phyloP scores from a whole-genome alignment of 2,113 vertebrate species.

The Megaceryle torquata region DNA sequence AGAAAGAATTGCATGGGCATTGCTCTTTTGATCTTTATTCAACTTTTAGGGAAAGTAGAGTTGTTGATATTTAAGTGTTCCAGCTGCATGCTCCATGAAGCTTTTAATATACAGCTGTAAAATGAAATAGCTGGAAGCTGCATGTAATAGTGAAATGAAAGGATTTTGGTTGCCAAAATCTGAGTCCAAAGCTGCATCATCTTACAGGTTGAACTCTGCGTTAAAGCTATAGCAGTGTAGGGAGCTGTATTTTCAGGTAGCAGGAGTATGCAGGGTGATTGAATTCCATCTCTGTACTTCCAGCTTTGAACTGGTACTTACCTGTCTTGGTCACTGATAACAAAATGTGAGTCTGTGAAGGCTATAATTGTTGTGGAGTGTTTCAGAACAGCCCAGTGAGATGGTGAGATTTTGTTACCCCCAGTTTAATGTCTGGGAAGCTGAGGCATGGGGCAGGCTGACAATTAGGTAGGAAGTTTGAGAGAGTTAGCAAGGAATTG shows the following conservation, averaged over 20 bases:
- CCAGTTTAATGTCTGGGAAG: not conserved
- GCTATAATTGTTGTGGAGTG: not conserved
- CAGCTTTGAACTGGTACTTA: not conserved
- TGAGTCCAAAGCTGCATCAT: not conserved
- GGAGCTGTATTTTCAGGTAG: not conserved
- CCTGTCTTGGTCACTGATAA: not conserved
- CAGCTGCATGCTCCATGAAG: not conserved
- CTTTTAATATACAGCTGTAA: not conserved
- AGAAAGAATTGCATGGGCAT: not conserved
- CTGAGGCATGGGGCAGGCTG: not conserved
- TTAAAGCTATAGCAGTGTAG: not conserved
- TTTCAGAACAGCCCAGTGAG: not conserved
- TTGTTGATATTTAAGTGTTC: not conserved
- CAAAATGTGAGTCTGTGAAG: not conserved
- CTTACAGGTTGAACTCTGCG: not conserved
- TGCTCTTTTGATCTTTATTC: not conserved
- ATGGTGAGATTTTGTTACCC: not conserved
- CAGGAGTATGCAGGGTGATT: not conserved
- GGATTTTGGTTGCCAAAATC: not conserved
- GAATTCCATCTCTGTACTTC: not conserved
- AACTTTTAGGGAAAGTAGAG: not conserved
- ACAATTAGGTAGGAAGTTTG: not conserved
- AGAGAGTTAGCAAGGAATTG: not conserved
- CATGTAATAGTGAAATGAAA: not conserved
- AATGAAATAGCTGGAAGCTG: constrained; percentile 1